Evolutionary conservation across 2,888 invertebrate species (phyloP).

Genomic region (Andrena marginata): DNA sequence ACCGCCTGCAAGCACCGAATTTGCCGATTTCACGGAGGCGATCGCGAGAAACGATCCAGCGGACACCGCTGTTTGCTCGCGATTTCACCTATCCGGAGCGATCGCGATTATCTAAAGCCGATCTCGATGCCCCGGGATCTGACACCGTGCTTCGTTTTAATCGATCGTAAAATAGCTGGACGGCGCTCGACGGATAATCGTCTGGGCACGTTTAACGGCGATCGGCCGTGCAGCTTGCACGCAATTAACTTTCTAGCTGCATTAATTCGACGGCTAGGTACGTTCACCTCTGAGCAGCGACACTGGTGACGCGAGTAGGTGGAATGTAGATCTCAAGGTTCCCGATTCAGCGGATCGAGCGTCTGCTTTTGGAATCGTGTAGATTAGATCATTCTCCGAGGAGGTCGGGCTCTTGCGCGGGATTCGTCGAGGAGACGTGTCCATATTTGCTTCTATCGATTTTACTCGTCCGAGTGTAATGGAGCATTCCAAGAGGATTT

Average conservation of each 20-base stretch:
- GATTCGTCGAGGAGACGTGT: too few species aligned
- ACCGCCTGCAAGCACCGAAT: conserved; percentile 87
- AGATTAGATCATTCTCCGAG: too few species aligned
- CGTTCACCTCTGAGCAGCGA: conserved; percentile 47
- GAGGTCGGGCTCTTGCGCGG: too few species aligned
- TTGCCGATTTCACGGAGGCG: conserved; percentile 1
- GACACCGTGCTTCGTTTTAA: background rate
- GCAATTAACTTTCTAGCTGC: conserved; percentile 58
- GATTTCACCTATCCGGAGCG: background rate
- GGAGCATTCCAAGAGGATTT: too few species aligned
- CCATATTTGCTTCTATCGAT: too few species aligned
- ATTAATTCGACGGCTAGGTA: conserved; percentile 49
- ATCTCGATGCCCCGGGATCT: background rate
- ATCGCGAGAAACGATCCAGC: background rate
- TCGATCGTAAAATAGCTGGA: background rate
- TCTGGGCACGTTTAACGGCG: conserved; percentile 2
- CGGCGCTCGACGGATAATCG: conserved; percentile 13
- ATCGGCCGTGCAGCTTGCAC: conserved; percentile 4
- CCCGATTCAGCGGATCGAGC: conserved; percentile 9
- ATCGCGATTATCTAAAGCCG: background rate
- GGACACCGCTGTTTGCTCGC: background rate
- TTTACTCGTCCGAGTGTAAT: too few species aligned
- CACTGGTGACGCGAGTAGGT: background rate
- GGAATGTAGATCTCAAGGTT: conserved; percentile 9
- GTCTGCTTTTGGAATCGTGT: background rate